Base-by-base conservation (phyloP, 2,797 vertebrate genomes). In the Neosalanx taihuensis region DNA sequence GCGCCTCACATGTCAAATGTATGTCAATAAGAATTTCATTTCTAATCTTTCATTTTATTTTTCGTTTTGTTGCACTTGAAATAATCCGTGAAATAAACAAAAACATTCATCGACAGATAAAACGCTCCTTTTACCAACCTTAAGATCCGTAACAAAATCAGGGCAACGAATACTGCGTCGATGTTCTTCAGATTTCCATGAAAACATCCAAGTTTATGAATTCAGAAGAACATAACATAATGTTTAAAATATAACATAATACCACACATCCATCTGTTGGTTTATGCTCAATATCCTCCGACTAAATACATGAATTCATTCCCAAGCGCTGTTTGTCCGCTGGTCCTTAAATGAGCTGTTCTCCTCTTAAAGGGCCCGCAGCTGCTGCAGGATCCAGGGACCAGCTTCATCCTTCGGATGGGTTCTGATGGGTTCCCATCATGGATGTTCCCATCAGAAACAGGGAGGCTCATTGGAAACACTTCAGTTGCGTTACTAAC, bases 361-460 rank as follows among this genome's bases (percentile, higher is more conserved):
- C 76, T 86, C 46, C 53, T 30, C 88, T 90, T 91, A 90, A 90
- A 90, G 90, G 84, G 87, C 64, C 87, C 89, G 88, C 53, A 9
- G 58, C 23, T 30, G 23, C 7, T 29, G 7, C 58, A 26, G 51
- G 51, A 56, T n/a, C 23, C 23, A 26, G 23, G 23, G 23, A 26
- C 23, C 23, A 26, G 23, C 23, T 26, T 26, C 23, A 26, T 26
- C 23, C 23, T 26, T 26, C 23, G 23, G 23, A 26, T 26, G 23
- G 23, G 23, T 26, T 26, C 23, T 26, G 23, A 26, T 26, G 23
- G 23, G 23, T 26, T 26, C 23, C 23, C 23, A 26, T 26, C 23
- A 26, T 26, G 23, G 23, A 26, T 26, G 23, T 26, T 26, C 23
- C 23, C 12, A 46, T 46, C 41, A 12, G 3, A 46, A 46, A 9